phyloP scores from a whole-genome alignment of 2,797 vertebrate species.

The Pseudopleuronectes americanus region DNA sequence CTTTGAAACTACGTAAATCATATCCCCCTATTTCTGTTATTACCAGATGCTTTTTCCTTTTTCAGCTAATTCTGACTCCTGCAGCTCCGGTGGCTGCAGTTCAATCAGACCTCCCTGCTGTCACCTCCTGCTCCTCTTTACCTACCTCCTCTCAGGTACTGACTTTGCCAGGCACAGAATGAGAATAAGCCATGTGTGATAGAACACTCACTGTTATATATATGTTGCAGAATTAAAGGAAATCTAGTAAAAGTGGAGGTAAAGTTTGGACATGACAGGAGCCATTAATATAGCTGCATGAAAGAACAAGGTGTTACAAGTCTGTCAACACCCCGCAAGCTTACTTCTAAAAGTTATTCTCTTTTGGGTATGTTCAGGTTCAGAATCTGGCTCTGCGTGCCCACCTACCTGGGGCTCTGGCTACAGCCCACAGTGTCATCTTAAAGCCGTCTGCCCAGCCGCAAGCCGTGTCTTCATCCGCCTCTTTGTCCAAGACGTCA shows the following conservation, averaged over 20 bases:
- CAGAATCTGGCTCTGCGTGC: slow-evolving; percentile 90
- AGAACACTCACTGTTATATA: background rate
- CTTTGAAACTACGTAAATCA: slow-evolving; percentile 12
- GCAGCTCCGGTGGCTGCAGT: slow-evolving; percentile 92
- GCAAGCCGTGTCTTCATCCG: slow-evolving; percentile 77
- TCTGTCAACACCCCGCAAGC: background rate
- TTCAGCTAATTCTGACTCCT: slow-evolving; percentile 94
- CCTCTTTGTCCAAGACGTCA: slow-evolving; percentile 84
- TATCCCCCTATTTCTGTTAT: slow-evolving; percentile 28
- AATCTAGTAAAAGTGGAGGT: background rate
- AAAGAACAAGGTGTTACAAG: background rate
- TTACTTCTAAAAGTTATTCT: background rate
- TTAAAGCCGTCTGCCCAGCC: slow-evolving; percentile 87
- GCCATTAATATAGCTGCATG: background rate
- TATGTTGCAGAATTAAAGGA: background rate
- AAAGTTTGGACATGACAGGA: background rate
- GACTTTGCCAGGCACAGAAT: slow-evolving; percentile 48
- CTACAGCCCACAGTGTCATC: slow-evolving; percentile 87
- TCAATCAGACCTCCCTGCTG: slow-evolving; percentile 92
- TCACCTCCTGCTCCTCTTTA: slow-evolving; percentile 89
- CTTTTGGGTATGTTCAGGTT: slow-evolving; percentile 73
- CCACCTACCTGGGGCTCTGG: slow-evolving; percentile 87
- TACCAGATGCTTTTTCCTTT: slow-evolving; percentile 39
- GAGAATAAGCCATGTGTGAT: background rate
- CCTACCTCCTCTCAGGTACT: slow-evolving; percentile 91